Base-by-base conservation (phyloP, 2,797 vertebrate genomes). In the Thunnus albacares region DNA sequence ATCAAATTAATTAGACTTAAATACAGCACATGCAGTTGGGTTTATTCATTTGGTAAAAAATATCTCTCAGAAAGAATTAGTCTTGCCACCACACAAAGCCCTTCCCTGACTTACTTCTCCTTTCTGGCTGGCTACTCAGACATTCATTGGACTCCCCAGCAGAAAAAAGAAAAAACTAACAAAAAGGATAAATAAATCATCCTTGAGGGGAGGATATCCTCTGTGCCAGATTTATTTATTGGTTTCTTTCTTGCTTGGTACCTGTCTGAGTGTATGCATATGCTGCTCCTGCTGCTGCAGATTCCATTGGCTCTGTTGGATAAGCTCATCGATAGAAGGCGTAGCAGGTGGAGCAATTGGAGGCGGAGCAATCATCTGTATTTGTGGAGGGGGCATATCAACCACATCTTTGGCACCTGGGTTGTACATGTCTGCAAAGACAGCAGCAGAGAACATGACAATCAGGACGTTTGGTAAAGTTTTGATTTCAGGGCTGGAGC, bases 211-310 rank as follows among this genome's bases (percentile, higher is more conserved):
- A 26, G 7, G 15, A 62, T 65, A 8, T 12, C 6, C 13, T 38
- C 18, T 24, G 0, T 38, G 0, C 18, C 20, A 43, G 14, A 30
- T 49, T 2, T 45, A 26, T 20, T 38, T 3, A n/a, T 60, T 4
- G 41, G 41, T 43, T 13, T 69, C 26, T 55, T 11, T 57, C 6
- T 30, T 47, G 51, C 33, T 62, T n/a, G 82, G 2, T 83, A 99
- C 98, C 97, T 99, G 98, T 96, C 98, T 94, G 72, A 99, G 96
- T 0, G 96, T 96, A 51, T 97, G 95, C 26, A 99, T 94, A 60
- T 99, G 98, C 90, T 99, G 98, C 87, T 99, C 98, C 86, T 99
- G 98, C 85, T 99, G 98, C 90, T 99, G 98, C 43, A 99, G 95
- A 85, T 97, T 99, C 98, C 98, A 99, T 56, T 97, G 97, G 86